Base-by-base conservation (phyloP, 1,140 invertebrate species). In the Meloidogyne exigua region DNA sequence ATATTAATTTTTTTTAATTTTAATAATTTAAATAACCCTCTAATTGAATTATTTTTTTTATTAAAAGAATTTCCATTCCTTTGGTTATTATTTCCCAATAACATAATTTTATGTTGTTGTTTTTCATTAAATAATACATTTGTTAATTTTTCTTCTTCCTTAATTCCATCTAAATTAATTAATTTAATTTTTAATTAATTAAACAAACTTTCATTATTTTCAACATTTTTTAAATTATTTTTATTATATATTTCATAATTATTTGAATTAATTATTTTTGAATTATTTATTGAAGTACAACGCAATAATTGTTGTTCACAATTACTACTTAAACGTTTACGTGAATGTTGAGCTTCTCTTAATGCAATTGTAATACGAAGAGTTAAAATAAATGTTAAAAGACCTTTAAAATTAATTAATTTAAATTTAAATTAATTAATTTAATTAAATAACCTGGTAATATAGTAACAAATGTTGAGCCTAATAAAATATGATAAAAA, bases 401-500 rank as follows among this genome's bases (percentile, higher is more conserved):
- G 57, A 21, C 71, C 71, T 73, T 57, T 57, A n/a, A 18, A 49
- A n/a, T 63, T 21, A 68, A 21, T 21, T 28, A 63, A 73, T 62
- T 32, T 32, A 15, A 28, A n/a, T 7, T 4, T n/a, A n/a, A 72
- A 72, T 64, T 12, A 42, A 1, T 42, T n/a, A 39, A 21, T 57
- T 57, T 18, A 32, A 69, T 23, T 25, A 86, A 65, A 26, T 84
- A 68, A 70, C 84, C 85, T 39, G 84, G 84, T 21, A 74, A 72
- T 25, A 85, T 72, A 64, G 84, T 85, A 13, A 85, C 85, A 74
- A 85, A 87, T n/a, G 81, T 63, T 72, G 76, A 79, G 36, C 75
- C 78, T 36, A 87, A 62, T 13, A 85, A 70, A 11, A 85, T 87
- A 44, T 87, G 85, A 69, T 85, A 85, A 15, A 87, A 69, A 32